Base-by-base conservation (phyloP, 2,797 vertebrate genomes). In the Lutjanus argentimaculatus region DNA sequence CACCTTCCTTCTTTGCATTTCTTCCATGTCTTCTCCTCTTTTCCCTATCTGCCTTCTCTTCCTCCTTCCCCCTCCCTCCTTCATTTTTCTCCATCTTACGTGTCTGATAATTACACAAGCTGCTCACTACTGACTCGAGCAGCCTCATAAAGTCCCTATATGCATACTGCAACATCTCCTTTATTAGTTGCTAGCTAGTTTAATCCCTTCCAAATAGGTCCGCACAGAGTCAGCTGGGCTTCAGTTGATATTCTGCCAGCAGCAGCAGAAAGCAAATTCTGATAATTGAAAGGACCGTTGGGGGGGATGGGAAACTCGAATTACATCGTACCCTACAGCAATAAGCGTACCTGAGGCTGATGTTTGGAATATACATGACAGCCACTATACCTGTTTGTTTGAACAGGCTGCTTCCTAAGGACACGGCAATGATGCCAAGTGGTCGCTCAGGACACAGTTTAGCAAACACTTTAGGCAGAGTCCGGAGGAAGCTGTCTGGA, bases 201-300 rank as follows among this genome's bases (percentile, higher is more conserved):
- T 92, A 93, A 92, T 94, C 90, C 83, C 72, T 72, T 76, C 78
- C 85, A 88, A 91, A 91, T 86, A 89, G 79, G 77, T 85, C 86
- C 79, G 53, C 72, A 83, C 80, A 83, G 84, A 92, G 58, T 85
- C 77, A 59, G 80, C 25, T 61, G 67, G 77, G 79, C 73, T 75
- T 83, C 80, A 58, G 75, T 76, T 84, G 85, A 88, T 88, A 87
- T 88, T 85, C 88, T 86, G 84, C 85, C 86, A 73, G 85, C 74
- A 62, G 83, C 67, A 82, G 82, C 83, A 87, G 84, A 91, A 93
- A 94, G 89, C 91, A 89, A 82, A 90, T 88, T 90, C 80, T 78
- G 65, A 83, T 93, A 92, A 94, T 91, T 92, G 91, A 93, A 88
- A 90, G 83, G 86, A 70, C 90, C 40, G 10, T 16, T 15, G 71